phyloP scores from a whole-genome alignment of 1,140 invertebrate genomes.

The Drosophila littoralis region DNA sequence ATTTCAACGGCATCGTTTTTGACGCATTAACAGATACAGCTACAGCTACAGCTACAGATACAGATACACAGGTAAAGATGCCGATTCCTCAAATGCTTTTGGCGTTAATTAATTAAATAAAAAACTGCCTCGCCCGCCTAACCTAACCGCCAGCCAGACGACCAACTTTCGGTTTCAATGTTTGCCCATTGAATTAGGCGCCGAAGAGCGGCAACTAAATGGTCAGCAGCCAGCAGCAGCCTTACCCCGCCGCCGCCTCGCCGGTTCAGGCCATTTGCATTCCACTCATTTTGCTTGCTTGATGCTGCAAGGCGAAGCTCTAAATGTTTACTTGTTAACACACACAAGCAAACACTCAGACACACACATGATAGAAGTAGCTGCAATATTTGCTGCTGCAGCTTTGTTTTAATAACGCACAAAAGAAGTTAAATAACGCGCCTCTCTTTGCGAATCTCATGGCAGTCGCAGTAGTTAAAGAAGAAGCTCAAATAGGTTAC shows the following conservation, averaged over 20 bases:
- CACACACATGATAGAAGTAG: constrained; percentile 5
- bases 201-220: not conserved
- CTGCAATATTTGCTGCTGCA: constrained; percentile 12
- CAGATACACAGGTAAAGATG: not conserved
- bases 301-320: not conserved
- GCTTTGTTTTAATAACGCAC: constrained; percentile 22
- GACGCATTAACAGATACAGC: constrained; percentile 27
- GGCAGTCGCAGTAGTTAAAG: not conserved
- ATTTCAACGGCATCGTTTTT: constrained; percentile 27
- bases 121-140: constrained; percentile 1
- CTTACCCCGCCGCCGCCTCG: not conserved
- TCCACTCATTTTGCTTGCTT: constrained; percentile 1
- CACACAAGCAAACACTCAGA: not conserved
- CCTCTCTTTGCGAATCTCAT: constrained; percentile 37
- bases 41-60: not conserved
- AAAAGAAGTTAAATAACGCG: constrained; percentile 32
- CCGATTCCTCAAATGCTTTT: constrained; percentile 6
- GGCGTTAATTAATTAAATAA: constrained; percentile 40
- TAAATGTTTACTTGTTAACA: constrained; percentile 6
- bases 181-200: constrained; percentile 37
- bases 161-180: constrained; percentile 52
- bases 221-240: not conserved
- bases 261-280: constrained; percentile 4
- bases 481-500: constrained; percentile 1
- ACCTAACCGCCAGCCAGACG: not conserved